A percentile compares a stretch with the other conserved stretches of the same genome.
These are phyloP conservation scores for Clitarchus hookeri DNA, from an alignment of 2,888 invertebrate genomes.

Conservation along the genomic window DNA sequence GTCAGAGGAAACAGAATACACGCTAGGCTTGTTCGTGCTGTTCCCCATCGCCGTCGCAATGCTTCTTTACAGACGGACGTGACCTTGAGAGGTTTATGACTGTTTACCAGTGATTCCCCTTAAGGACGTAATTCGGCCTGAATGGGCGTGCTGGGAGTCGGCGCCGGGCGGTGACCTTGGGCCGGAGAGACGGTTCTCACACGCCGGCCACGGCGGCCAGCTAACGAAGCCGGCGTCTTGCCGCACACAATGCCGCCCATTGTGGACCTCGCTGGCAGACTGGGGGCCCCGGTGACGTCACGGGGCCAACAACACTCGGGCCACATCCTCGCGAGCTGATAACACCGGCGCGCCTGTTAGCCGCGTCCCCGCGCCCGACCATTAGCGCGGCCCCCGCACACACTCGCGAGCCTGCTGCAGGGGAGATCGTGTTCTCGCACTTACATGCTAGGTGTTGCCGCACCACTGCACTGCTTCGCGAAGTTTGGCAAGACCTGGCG, in stretches of 20 bases:
- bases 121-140: too few relatives aligned
- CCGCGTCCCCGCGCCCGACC: background rate
- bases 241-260: background rate
- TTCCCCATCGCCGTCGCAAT: too few relatives aligned
- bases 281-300: background rate
- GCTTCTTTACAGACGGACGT: too few relatives aligned
- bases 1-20: too few relatives aligned
- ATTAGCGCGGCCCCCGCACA: background rate
- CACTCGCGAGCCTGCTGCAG: background rate
- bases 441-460: too few relatives aligned
- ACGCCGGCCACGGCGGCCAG: background rate
- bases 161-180: background rate
- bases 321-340: background rate
- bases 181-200: background rate
- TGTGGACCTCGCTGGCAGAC: background rate
- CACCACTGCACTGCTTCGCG: too few relatives aligned
- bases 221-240: constrained; percentile 7
- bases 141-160: background rate
- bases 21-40: too few relatives aligned
- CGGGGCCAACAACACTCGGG: background rate
- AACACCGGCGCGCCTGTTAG: background rate
- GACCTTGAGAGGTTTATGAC: too few relatives aligned
- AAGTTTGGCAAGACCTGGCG: too few relatives aligned
- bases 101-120: too few relatives aligned
- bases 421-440: too few relatives aligned